Percentiles rank a stretch among this genome's conserved stretches.
Evolutionary conservation across 2,797 vertebrate genomes (phyloP).

Genomic region (Hydrolagus colliei): DNA sequence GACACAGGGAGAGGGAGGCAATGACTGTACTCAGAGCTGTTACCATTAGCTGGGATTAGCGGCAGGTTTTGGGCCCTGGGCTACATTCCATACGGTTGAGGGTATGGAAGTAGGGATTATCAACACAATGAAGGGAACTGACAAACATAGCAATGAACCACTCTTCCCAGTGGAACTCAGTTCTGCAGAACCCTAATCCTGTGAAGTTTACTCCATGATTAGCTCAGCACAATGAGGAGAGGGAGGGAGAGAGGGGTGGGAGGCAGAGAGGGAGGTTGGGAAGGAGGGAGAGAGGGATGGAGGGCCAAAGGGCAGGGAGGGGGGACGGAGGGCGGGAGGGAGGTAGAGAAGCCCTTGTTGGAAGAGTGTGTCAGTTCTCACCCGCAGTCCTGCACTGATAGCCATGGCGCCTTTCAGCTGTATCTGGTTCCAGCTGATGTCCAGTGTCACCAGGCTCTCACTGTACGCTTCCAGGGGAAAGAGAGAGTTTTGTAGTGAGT

Average conservation of each 20-base stretch:
- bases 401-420: constrained; percentile 70
- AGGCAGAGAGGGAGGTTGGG: too few species aligned
- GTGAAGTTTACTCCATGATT: too few species aligned
- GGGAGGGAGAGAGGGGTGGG: too few species aligned
- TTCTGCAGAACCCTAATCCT: background rate
- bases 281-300: too few species aligned
- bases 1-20: background rate
- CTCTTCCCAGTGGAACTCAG: background rate
- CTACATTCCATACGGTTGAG: background rate
- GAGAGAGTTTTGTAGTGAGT: too few species aligned
- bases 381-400: constrained; percentile 72
- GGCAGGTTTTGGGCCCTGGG: background rate
- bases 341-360: too few species aligned
- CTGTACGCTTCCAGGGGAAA: constrained; percentile 64
- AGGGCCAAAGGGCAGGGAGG: background rate
- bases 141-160: background rate
- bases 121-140: too few species aligned
- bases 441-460: constrained; percentile 63
- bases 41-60: background rate
- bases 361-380: constrained; percentile 43
- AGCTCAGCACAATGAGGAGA: too few species aligned
- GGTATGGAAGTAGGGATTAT: too few species aligned
- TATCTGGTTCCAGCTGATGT: constrained; percentile 85
- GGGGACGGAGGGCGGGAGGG: background rate
- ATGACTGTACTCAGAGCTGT: background rate